A percentile compares a stretch with the other conserved stretches of the same genome.
Evolutionary conservation across 2,797 vertebrate species (phyloP).

Genomic region (Artibeus lituratus): DNA sequence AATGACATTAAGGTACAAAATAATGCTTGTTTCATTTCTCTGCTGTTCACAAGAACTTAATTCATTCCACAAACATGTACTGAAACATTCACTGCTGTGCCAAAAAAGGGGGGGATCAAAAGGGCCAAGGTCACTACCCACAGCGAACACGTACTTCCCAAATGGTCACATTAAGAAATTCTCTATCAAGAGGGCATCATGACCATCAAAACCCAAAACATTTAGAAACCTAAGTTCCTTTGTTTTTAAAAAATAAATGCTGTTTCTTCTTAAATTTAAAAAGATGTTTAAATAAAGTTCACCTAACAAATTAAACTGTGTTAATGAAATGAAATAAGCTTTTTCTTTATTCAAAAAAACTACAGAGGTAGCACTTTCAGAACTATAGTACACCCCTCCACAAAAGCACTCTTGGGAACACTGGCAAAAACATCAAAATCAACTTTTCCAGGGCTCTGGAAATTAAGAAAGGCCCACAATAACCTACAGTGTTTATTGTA

Average conservation of each 20-base stretch:
- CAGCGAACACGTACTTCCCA: rapidly evolving
- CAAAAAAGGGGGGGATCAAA: no score
- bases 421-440: neutral
- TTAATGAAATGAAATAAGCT: neutral
- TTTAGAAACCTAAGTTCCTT: neutral
- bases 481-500: neutral
- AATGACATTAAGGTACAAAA: neutral
- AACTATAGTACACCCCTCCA: neutral
- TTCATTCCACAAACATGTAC: neutral
- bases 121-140: neutral
- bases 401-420: neutral
- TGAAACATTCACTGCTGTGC: neutral
- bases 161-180: neutral
- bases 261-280: neutral
- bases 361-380: neutral
- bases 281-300: neutral
- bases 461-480: neutral
- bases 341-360: neutral
- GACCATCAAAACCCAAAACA: neutral
- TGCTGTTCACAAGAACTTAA: neutral
- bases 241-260: neutral
- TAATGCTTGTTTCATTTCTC: neutral
- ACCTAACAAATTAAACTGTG: neutral
- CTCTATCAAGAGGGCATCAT: neutral
- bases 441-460: neutral